phyloP scores from a whole-genome alignment of 2,113 vertebrate genomes.

The Podilymbus podiceps region DNA sequence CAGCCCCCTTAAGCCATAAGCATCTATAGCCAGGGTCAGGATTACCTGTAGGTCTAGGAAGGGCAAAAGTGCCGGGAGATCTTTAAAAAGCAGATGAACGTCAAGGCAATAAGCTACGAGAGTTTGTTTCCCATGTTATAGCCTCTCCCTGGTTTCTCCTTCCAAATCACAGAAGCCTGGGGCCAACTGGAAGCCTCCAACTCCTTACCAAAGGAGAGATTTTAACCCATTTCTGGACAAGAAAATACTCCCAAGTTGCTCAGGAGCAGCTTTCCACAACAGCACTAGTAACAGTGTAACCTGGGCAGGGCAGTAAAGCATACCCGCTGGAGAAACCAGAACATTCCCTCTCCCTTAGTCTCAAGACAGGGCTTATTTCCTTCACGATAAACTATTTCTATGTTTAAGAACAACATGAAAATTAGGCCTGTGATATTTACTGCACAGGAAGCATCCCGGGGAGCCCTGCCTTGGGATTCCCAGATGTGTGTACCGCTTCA shows the following conservation, averaged over 20 bases:
- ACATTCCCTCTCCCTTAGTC: background rate
- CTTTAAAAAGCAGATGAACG: background rate
- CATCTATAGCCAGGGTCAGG: background rate
- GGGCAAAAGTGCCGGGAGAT: background rate
- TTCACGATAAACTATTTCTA: background rate
- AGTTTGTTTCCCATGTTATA: background rate
- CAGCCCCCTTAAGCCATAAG: background rate
- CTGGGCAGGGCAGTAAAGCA: background rate
- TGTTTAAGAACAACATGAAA: background rate
- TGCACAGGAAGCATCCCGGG: rapidly evolving
- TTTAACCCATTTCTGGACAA: background rate
- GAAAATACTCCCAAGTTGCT: background rate
- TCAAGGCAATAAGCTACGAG: background rate
- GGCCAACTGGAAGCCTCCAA: background rate
- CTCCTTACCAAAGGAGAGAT: background rate
- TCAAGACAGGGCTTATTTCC: background rate
- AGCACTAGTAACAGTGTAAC: background rate
- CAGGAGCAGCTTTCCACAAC: background rate
- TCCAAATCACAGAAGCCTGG: background rate
- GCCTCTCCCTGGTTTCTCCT: background rate
- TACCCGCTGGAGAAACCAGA: background rate
- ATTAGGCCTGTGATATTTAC: rapidly evolving
- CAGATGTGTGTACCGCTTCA: background rate
- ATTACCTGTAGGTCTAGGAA: conserved; percentile 1
- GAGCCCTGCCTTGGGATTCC: background rate